These are phyloP conservation scores for Oryctes rhinoceros DNA, from an alignment of 1,140 invertebrate genomes.

Conservation along the genomic window DNA sequence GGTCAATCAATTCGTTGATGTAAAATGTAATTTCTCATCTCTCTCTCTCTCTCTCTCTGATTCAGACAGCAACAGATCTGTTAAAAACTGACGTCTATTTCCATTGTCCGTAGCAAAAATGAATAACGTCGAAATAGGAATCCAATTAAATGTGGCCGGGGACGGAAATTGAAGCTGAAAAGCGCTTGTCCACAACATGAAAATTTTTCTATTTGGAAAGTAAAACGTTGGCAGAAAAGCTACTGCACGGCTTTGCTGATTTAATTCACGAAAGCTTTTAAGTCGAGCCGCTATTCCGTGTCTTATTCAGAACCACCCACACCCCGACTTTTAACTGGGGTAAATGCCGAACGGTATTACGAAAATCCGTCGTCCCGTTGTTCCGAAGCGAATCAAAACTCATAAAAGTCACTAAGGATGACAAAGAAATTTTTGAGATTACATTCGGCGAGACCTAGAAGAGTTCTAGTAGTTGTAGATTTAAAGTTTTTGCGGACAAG, in stretches of 20 bases:
- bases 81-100: neutral
- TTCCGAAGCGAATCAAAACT: conserved; percentile 8
- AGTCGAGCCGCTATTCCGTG: neutral
- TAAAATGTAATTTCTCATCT: neutral
- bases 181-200: neutral
- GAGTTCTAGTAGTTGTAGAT: no score
- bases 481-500: no score
- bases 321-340: no score
- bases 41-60: neutral
- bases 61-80: neutral
- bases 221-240: neutral
- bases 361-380: neutral
- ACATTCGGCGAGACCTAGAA: neutral
- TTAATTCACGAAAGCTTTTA: conserved; percentile 19
- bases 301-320: neutral
- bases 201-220: conserved; percentile 10
- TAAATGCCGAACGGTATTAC: no score
- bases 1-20: neutral
- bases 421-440: neutral
- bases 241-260: conserved; percentile 9
- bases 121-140: neutral
- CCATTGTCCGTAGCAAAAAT: conserved; percentile 1
- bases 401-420: neutral
- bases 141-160: neutral
- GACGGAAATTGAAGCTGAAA: neutral